phyloP scores from a whole-genome alignment of 2,113 vertebrate species.

The Uria aalge region DNA sequence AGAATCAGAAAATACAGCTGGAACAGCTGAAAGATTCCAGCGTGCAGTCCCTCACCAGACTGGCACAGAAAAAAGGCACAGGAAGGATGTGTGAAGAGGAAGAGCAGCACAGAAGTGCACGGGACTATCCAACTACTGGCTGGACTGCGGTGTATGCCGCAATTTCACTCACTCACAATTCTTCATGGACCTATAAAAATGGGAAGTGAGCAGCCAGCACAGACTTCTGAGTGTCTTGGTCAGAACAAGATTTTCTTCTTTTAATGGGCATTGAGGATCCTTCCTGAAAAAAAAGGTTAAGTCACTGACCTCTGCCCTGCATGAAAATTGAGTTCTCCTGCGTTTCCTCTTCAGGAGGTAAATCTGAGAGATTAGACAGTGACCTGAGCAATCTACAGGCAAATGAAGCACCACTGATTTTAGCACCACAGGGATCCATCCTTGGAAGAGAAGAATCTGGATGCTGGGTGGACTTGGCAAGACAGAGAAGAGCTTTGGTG shows the following conservation, averaged over 20 bases:
- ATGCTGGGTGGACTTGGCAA: background rate
- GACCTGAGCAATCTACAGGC: background rate
- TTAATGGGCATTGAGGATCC: background rate
- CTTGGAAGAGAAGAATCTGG: background rate
- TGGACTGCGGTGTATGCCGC: background rate
- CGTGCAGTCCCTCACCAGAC: rapidly evolving
- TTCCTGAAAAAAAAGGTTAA: background rate
- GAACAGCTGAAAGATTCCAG: background rate
- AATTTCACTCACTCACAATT: background rate
- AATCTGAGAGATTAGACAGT: background rate
- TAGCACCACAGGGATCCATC: background rate
- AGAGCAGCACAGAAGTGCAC: background rate
- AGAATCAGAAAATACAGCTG: background rate
- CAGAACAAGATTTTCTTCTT: background rate
- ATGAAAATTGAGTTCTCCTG: background rate
- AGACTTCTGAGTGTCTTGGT: background rate
- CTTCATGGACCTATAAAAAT: background rate
- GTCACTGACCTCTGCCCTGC: background rate
- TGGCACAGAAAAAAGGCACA: background rate
- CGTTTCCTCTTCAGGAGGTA: background rate
- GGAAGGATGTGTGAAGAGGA: background rate
- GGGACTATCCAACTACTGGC: background rate
- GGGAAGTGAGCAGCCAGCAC: background rate
- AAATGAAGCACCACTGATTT: background rate
- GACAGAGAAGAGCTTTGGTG: background rate